These are phyloP conservation scores for Leptura quadrifasciata DNA, from an alignment of 2,888 invertebrate species.

Conservation along the genomic window DNA sequence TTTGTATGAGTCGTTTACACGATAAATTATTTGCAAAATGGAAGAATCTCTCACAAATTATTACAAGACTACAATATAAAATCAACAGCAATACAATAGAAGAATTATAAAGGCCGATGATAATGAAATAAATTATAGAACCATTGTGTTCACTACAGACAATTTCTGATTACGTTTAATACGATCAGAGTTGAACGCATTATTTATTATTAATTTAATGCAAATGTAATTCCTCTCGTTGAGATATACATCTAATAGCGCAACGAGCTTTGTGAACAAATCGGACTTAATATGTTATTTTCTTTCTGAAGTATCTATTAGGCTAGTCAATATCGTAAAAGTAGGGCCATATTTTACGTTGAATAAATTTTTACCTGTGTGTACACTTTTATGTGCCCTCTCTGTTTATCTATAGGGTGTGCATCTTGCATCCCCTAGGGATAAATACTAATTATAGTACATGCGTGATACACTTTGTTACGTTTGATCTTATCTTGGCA, in stretches of 20 bases:
- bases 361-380: too few relatives aligned
- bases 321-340: neutral
- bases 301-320: neutral
- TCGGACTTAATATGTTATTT: slow-evolving; percentile 9
- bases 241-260: slow-evolving; percentile 37
- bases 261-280: slow-evolving; percentile 42
- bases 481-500: too few relatives aligned
- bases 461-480: too few relatives aligned
- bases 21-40: slow-evolving; percentile 14
- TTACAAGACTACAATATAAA: slow-evolving; percentile 18
- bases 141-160: slow-evolving; percentile 9
- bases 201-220: slow-evolving; percentile 49
- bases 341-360: too few relatives aligned
- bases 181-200: slow-evolving; percentile 36
- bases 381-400: too few relatives aligned
- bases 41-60: slow-evolving; percentile 20
- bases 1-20: neutral
- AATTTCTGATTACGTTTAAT: slow-evolving; percentile 36
- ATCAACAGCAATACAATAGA: slow-evolving; percentile 16
- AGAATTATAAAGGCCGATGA: slow-evolving; percentile 8
- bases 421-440: too few relatives aligned
- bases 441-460: too few relatives aligned
- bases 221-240: slow-evolving; percentile 39
- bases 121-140: slow-evolving; percentile 25
- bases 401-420: too few relatives aligned